Conservation (phyloP, 2,888 invertebrate genomes). For the Pristionchus arcanus region DNA sequence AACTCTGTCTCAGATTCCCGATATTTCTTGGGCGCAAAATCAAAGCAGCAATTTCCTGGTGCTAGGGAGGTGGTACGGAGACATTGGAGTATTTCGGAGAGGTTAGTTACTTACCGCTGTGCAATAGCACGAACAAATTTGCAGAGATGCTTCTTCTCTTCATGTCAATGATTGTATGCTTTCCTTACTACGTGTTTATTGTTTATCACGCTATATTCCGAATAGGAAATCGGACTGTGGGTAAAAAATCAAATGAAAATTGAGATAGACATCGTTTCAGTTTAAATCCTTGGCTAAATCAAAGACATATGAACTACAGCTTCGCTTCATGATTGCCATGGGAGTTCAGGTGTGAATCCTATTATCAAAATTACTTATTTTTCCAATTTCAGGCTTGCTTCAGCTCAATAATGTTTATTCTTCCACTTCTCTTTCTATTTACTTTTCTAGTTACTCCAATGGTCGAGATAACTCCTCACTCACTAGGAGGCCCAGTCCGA, state of each 20-base stretch:
- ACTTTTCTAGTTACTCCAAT: neutral
- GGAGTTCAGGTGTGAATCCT: neutral
- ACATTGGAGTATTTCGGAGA: neutral
- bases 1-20: neutral
- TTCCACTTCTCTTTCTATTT: neutral
- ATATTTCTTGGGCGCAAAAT: neutral
- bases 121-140: no score
- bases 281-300: neutral
- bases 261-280: neutral
- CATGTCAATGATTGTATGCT: neutral
- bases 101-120: neutral
- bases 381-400: neutral
- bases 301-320: neutral
- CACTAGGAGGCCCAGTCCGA: neutral
- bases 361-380: neutral
- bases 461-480: neutral
- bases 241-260: neutral
- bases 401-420: neutral
- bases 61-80: neutral
- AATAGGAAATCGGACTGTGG: neutral
- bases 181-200: neutral
- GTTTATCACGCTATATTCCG: neutral
- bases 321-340: neutral
- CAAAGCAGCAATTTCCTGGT: neutral
- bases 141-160: neutral